Conservation (phyloP, 2,888 invertebrate genomes). For the Brachynemurus nebulosus region DNA sequence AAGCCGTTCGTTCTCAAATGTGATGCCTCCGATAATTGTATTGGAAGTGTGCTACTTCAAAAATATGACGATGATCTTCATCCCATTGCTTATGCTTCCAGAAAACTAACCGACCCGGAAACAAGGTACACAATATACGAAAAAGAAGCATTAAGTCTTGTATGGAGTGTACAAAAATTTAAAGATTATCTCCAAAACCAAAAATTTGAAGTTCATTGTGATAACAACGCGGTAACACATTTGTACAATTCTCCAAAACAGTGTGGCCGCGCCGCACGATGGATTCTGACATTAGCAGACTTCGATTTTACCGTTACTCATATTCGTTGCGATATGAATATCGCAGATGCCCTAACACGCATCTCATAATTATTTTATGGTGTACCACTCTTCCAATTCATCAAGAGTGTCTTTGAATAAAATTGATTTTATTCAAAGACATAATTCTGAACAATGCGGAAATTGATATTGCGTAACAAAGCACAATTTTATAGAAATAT, state of each 20-base stretch:
- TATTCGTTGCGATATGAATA: neutral
- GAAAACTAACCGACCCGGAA: neutral
- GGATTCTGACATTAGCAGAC: neutral
- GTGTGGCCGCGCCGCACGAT: neutral
- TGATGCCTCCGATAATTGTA: neutral
- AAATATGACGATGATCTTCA: neutral
- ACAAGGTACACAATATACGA: neutral
- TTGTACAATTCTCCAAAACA: neutral
- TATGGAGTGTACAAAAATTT: too few species aligned
- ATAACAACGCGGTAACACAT: neutral
- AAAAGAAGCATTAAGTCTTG: too few species aligned
- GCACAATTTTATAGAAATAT: too few species aligned
- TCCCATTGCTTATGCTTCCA: neutral
- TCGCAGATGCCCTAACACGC: neutral
- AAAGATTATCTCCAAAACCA: neutral
- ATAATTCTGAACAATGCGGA: too few species aligned
- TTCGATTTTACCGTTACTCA: neutral
- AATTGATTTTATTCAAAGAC: too few species aligned
- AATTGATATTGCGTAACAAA: too few species aligned
- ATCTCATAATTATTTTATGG: too few species aligned
- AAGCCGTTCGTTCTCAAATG: neutral
- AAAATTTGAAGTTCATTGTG: neutral
- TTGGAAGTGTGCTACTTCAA: neutral
- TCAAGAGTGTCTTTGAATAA: too few species aligned
- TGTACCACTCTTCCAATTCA: too few species aligned